Percentiles rank a stretch among this genome's conserved stretches.
Conservation (phyloP, 2,113 vertebrate species). For the Trogon melanurus region DNA sequence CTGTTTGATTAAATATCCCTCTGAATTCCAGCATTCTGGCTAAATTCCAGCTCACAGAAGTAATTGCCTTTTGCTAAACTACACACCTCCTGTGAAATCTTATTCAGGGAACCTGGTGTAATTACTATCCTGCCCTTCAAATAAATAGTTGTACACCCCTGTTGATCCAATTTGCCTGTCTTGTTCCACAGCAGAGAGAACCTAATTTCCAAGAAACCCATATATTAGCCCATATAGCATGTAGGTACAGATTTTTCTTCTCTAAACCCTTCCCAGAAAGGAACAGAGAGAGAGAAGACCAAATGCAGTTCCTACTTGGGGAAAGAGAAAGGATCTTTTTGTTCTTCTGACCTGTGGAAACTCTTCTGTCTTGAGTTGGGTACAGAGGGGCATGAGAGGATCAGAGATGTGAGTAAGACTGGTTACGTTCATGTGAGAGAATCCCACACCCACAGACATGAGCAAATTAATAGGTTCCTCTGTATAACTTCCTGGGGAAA, state of each 20-base stretch:
- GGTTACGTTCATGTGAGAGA: background rate
- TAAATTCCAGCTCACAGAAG: slow-evolving; percentile 18
- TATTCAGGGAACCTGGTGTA: background rate
- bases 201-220: background rate
- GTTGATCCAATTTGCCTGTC: background rate
- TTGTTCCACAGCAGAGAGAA: background rate
- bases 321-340: background rate
- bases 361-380: background rate
- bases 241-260: background rate
- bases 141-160: background rate
- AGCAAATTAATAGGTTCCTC: slow-evolving; percentile 1
- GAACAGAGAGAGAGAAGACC: background rate
- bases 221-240: background rate
- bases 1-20: slow-evolving; percentile 24
- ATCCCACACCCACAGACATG: background rate
- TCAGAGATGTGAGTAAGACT: background rate
- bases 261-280: background rate
- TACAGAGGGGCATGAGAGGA: background rate
- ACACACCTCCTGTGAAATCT: background rate
- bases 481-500: background rate
- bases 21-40: background rate
- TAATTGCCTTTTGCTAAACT: background rate
- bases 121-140: slow-evolving; percentile 9
- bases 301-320: background rate
- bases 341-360: background rate